These are phyloP conservation scores for Slavum lentiscoides DNA, from an alignment of 2,888 invertebrate species.

Conservation along the genomic window DNA sequence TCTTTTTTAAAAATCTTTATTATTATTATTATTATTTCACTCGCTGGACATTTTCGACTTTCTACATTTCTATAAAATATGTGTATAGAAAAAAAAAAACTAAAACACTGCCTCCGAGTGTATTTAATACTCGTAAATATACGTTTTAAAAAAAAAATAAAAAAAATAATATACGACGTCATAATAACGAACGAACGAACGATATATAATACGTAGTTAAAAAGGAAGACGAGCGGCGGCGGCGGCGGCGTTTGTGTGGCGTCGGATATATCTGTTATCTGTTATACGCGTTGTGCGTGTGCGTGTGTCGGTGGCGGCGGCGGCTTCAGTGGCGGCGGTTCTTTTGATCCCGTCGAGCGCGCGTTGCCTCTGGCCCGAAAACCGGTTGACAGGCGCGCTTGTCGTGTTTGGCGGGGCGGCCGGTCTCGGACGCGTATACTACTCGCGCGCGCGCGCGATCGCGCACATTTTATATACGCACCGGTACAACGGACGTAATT, in stretches of 20 bases:
- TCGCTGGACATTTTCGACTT: no score
- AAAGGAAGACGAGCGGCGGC: not conserved
- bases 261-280: slow-evolving; percentile 48
- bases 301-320: slow-evolving; percentile 20
- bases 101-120: no score
- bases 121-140: no score
- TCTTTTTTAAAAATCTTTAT: no score
- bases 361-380: slow-evolving; percentile 53
- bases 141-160: no score
- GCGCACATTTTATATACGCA: not conserved
- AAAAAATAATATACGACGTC: not conserved
- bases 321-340: slow-evolving; percentile 35
- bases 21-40: no score
- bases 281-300: not conserved
- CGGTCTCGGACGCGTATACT: not conserved
- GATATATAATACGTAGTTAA: slow-evolving; percentile 28
- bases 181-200: not conserved
- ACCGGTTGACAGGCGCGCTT: slow-evolving; percentile 48
- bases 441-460: not conserved
- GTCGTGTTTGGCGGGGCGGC: slow-evolving; percentile 12
- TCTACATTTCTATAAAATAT: no score
- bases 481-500: slow-evolving; percentile 27
- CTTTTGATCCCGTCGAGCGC: slow-evolving; percentile 44
- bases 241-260: slow-evolving; percentile 37
- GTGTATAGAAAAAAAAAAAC: no score